Base-by-base conservation (phyloP, 2,797 vertebrate species). In the Phoxinus dragarum region DNA sequence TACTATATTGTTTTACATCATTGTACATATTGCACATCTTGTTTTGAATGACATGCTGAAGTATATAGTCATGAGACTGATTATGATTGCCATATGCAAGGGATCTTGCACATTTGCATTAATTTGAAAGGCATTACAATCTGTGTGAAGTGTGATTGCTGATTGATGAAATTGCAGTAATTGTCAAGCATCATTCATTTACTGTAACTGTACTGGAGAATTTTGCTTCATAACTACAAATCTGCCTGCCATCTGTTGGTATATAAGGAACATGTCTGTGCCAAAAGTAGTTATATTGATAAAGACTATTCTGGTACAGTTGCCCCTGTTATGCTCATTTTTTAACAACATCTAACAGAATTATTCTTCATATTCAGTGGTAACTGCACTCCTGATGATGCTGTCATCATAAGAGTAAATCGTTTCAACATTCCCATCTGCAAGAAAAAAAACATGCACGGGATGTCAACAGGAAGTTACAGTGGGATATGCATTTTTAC, bases 401-500 rank as follows among this genome's bases (percentile, higher is more conserved):
- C 52, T 61, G 54, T 61, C 75, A 27, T 61, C 34, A 42, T 42
- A 77, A 77, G 31, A 75, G 49, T 36, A 75, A 77, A 59, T 42
- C 6, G 73, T 59, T 72, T 82, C 52, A 49, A 64, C 54, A 74
- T 74, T 64, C 23, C 21, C 71, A 66, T 44, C 31, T 75, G 42
- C 42, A 47, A 82, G 27, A 54, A 71, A 44, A 44, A 78, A 66
- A 66, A 66, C 59, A 80, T 68, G 61, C 74, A 84, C 36, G 21
- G 64, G 54, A 78, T 84, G 47, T 75, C n/a, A 42, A 67, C 44
- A 34, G 23, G 44, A 69, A 78, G 49, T 78, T 44, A 40, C 71
- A 69, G 59, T 84, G 73, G 84, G 84, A 86, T 87, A 77, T 86
- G 84, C 75, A 82, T 89, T 90, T 88, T 84, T 86, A 88, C 86